Conservation (phyloP, 2,113 vertebrate genomes). For the Lynx canadensis region DNA sequence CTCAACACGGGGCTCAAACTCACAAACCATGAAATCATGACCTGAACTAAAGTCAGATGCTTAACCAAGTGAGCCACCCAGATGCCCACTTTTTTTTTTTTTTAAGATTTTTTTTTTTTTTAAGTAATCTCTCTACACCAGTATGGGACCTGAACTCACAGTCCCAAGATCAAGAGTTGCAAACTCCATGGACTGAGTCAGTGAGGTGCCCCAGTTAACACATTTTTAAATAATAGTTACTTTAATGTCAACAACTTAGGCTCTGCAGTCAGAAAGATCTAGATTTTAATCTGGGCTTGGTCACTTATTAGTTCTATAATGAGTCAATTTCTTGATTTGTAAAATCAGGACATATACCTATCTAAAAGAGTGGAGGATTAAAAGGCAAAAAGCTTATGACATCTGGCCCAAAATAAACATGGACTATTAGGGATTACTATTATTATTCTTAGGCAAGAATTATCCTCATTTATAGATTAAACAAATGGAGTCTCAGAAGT, state of each 20-base stretch:
- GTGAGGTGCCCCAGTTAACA: neutral
- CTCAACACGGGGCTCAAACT: no score
- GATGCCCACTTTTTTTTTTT: neutral
- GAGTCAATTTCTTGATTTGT: constrained; percentile 2
- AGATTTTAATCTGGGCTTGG: constrained; percentile 22
- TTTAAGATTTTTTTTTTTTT: neutral
- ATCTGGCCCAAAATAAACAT: constrained; percentile 21
- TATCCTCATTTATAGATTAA: neutral
- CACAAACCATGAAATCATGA: no score
- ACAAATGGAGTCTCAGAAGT: neutral
- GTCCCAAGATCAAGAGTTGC: neutral
- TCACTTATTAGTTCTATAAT: constrained; percentile 20
- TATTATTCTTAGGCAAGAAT: neutral
- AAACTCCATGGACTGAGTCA: neutral
- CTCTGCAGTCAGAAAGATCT: constrained; percentile 25
- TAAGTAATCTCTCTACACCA: neutral
- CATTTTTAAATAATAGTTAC: neutral
- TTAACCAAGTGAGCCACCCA: no score
- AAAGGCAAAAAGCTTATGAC: neutral
- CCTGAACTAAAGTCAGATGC: no score
- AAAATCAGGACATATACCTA: neutral
- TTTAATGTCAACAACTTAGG: constrained; percentile 3
- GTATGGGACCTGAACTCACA: neutral
- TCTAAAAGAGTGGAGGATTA: neutral
- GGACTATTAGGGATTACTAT: neutral